A percentile compares a stretch with the other conserved stretches of the same genome.
Evolutionary conservation across 2,888 invertebrate species (phyloP).

Genomic region (Trachelus tabidus): DNA sequence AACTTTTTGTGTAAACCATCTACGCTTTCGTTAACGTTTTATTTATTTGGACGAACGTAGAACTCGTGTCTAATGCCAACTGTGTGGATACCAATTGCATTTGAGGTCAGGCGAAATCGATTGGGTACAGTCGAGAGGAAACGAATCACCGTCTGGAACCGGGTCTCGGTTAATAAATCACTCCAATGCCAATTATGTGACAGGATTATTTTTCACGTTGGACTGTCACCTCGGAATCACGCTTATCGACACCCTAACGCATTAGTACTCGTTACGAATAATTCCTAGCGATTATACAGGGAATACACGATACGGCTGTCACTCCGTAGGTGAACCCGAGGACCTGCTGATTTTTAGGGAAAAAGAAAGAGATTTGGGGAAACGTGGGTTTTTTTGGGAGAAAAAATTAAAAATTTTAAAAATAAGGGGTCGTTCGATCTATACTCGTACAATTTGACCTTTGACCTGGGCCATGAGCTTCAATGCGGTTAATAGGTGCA

Average conservation of each 20-base stretch:
- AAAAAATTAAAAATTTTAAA: not conserved
- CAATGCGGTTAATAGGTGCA: not conserved
- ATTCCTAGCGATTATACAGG: not conserved
- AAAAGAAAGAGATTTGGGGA: accelerated
- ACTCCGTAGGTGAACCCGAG: not conserved
- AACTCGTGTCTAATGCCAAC: not conserved
- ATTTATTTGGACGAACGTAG: not conserved
- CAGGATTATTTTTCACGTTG: not conserved
- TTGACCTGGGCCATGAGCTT: not conserved
- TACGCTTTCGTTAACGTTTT: not conserved
- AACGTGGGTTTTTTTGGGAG: not conserved
- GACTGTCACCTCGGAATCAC: not conserved
- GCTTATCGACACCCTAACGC: not conserved
- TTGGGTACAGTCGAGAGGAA: not conserved
- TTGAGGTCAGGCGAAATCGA: not conserved
- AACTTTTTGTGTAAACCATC: not conserved
- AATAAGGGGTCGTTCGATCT: accelerated
- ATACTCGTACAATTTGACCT: not conserved
- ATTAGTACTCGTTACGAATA: not conserved
- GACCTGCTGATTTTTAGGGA: not conserved
- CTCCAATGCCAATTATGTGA: not conserved
- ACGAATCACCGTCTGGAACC: not conserved
- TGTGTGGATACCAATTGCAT: not conserved
- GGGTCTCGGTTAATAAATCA: not conserved
- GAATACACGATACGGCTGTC: not conserved